phyloP scores from a whole-genome alignment of 2,113 vertebrate species.

The Columba janthina region DNA sequence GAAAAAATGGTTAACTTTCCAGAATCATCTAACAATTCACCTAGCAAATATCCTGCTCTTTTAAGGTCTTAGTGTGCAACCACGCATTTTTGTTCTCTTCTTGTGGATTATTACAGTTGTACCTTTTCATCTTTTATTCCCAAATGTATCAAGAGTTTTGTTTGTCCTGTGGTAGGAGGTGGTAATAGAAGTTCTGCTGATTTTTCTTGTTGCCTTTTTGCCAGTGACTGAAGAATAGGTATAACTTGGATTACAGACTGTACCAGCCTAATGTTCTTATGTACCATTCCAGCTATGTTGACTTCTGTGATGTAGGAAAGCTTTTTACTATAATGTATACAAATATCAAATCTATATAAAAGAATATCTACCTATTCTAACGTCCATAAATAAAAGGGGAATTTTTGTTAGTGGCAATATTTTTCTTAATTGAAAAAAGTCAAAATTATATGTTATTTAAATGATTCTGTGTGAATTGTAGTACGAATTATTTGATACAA shows the following conservation, averaged over 20 bases:
- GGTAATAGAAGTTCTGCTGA: not conserved
- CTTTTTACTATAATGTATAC: not conserved
- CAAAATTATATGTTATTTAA: not conserved
- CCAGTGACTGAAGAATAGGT: not conserved
- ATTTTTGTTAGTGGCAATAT: not conserved
- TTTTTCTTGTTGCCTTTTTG: not conserved
- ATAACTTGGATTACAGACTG: not conserved
- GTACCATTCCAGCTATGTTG: not conserved
- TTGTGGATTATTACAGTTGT: not conserved
- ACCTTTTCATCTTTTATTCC: not conserved
- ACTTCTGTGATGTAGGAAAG: not conserved
- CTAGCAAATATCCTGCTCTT: not conserved
- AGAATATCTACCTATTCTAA: not conserved
- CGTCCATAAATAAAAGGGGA: not conserved
- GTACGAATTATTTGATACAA: not conserved
- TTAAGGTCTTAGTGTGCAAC: not conserved
- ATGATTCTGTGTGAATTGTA: not conserved
- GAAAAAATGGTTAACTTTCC: not conserved
- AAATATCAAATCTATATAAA: not conserved
- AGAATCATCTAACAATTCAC: not conserved
- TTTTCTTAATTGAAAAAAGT: not conserved
- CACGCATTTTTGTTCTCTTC: not conserved
- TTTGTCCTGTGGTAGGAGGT: not conserved
- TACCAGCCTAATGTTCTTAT: not conserved
- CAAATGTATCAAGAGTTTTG: not conserved